phyloP scores from a whole-genome alignment of 2,113 vertebrate genomes.

The Misgurnus anguillicaudatus region DNA sequence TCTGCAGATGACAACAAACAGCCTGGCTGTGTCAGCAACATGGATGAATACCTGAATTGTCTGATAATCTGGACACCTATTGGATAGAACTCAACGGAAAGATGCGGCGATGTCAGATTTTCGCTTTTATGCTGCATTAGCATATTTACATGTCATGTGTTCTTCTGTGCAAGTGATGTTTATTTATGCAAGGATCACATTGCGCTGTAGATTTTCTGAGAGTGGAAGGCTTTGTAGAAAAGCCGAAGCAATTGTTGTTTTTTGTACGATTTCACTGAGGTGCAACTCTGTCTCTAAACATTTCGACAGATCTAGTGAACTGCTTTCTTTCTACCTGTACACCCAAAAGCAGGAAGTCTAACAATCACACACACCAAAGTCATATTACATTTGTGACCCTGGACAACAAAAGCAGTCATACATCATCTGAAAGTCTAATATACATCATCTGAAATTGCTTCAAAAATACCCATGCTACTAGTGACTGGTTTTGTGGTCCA shows the following conservation, averaged over 20 bases:
- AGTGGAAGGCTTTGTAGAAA: conserved; percentile 22
- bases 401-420: not conserved
- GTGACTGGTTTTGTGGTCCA: no score
- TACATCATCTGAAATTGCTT: no score
- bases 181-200: conserved; percentile 34
- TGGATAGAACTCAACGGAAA: not conserved
- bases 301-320: conserved; percentile 12
- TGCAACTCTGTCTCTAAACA: conserved; percentile 6
- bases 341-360: not conserved
- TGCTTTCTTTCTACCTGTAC: not conserved
- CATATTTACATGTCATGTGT: conserved; percentile 14
- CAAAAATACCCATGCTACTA: no score
- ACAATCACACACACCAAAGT: conserved; percentile 11
- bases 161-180: conserved; percentile 15
- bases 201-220: not conserved
- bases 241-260: conserved; percentile 10
- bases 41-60: conserved; percentile 20
- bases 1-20: conserved; percentile 25
- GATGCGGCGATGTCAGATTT: conserved; percentile 27
- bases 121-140: conserved; percentile 26
- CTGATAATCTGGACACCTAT: conserved; percentile 29
- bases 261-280: not conserved
- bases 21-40: conserved; percentile 44
- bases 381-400: not conserved
- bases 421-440: no score